Percentiles rank a stretch among this genome's conserved stretches.
phyloP scores from a whole-genome alignment of 2,797 vertebrate species.

The Pristis pectinata region DNA sequence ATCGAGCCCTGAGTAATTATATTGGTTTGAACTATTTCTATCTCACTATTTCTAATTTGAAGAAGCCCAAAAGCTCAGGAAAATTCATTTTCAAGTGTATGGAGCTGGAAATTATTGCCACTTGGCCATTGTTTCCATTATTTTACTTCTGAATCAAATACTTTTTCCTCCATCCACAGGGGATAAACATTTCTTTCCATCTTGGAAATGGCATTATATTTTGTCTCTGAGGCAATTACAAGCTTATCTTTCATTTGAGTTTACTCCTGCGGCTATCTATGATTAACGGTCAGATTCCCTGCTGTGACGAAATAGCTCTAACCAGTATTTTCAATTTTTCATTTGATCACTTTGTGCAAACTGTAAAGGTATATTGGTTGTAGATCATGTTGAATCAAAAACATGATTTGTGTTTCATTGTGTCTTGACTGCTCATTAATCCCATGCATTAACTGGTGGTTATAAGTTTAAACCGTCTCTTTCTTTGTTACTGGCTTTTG shows the following conservation, averaged over 20 bases:
- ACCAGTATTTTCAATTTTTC: neutral
- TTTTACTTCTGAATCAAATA: neutral
- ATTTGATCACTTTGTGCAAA: neutral
- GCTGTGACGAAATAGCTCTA: neutral
- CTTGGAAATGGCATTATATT: neutral
- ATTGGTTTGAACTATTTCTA: neutral
- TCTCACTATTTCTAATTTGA: neutral
- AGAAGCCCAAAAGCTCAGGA: neutral
- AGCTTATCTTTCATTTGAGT: neutral
- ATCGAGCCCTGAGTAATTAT: neutral
- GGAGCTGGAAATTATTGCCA: neutral
- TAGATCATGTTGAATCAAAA: neutral
- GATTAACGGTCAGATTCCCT: neutral
- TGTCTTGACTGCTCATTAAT: neutral
- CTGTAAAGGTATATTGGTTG: neutral
- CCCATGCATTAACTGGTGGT: neutral
- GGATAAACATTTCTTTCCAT: neutral
- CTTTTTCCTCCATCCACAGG: neutral
- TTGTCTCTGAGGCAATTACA: slow-evolving; percentile 17
- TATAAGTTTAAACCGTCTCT: neutral
- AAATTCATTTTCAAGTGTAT: neutral
- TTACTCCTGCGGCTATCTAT: neutral
- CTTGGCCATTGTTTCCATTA: slow-evolving; percentile 3
- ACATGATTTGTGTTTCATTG: neutral
- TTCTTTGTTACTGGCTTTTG: neutral